Evolutionary conservation across 1,140 invertebrate genomes (phyloP).

Genomic region (Sycophaga agraensis): DNA sequence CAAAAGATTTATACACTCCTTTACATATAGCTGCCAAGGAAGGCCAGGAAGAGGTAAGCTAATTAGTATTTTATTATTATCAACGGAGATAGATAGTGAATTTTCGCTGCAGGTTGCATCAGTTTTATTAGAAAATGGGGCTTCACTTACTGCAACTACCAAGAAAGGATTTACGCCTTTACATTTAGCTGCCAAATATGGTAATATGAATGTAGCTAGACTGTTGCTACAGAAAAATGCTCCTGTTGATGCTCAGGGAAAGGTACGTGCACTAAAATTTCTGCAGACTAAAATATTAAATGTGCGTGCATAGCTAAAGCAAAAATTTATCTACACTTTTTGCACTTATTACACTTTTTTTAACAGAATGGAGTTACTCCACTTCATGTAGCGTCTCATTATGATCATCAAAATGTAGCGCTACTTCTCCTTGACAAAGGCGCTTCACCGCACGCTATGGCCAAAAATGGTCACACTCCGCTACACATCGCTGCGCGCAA

Average conservation of each 20-base stretch:
- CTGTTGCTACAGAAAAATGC: conserved; percentile 87
- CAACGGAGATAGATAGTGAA: conserved; percentile 3
- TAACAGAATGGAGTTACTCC: conserved; percentile 96
- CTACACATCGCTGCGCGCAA: conserved; percentile 98
- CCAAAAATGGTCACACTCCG: conserved; percentile 98
- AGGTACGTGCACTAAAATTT: no score
- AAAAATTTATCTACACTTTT: no score
- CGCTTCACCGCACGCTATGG: conserved; percentile 91
- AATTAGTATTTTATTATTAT: no score
- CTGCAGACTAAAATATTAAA: no score
- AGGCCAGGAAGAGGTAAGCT: conserved; percentile 78
- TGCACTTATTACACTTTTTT: no score
- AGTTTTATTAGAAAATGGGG: conserved; percentile 90
- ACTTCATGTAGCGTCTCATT: conserved; percentile 96
- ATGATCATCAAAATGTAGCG: conserved; percentile 93
- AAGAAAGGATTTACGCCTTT: conserved; percentile 98
- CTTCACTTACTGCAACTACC: conserved; percentile 85
- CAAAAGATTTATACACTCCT: conserved; percentile 94
- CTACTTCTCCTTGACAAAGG: conserved; percentile 88
- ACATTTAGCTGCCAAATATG: conserved; percentile 97
- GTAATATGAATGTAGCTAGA: conserved; percentile 88
- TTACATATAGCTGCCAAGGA: conserved; percentile 98
- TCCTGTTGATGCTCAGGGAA: conserved; percentile 91
- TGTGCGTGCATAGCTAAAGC: no score
- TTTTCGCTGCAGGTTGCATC: conserved; percentile 75